Evolutionary conservation across 35 echinoderm and acorn worm genomes (phyloP), one percentile per base, ranked within the genome.

Genomic region (Patiria miniata): DNA sequence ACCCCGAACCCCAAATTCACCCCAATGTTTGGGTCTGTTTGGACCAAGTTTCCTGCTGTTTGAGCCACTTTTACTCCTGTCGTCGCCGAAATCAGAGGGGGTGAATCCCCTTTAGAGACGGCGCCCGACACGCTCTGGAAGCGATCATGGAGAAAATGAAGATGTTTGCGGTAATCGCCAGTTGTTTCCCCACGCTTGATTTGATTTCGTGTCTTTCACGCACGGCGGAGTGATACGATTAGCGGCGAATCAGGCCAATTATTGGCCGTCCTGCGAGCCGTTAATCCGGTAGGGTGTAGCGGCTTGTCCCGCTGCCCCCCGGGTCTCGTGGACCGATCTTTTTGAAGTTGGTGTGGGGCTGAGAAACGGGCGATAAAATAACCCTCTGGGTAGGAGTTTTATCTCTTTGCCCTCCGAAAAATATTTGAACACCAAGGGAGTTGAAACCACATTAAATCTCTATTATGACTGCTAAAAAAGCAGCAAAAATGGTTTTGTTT

Each of bases 171-270:
- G 26, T 73, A 73, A 73, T 73, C 65, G 65, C 65, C 65, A 73
- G 65, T 73, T 73, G 65, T 73, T 73, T 7, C 2, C 26, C 22
- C 29, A 73, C 65, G 65, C 65, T 73, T 73, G 65, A 73, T 73
- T 73, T 73, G 65, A 73, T 73, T 73, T 73, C 65, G 65, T 32
- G 65, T 73, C 65, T 30, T 73, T 73, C 65, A 73, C 65, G 65
- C 65, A 73, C 65, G 65, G 65, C 19, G 26, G 34, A 34, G 65
- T 73, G 65, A 73, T 73, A 10, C 26, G 65, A 73, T 73, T 73
- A 73, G 65, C 65, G 65, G 65, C 65, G 65, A 73, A 73, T 73
- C 65, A 73, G 65, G 65, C 65, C 65, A 73, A 73, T 73, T 73
- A 73, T 23, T 12, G 65, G 65, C 65, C 65, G 65, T 73, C 65